Conservation (phyloP, 37 sponge, comb jelly and placozoan genomes). For the Haliclona indistincta region DNA sequence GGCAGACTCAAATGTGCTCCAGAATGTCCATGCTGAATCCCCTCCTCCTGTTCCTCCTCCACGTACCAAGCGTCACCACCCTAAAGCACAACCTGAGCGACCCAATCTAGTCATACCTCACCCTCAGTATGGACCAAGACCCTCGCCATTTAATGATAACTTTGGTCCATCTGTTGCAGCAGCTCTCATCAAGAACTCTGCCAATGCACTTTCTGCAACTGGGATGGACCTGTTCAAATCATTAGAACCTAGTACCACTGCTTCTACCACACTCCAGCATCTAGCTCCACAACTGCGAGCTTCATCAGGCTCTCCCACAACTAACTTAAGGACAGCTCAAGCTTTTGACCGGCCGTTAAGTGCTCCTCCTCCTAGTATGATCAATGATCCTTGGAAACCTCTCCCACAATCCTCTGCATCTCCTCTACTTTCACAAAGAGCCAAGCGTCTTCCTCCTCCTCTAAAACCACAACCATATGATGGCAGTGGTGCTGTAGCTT, state of each 20-base stretch:
- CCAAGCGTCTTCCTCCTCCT: neutral
- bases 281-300: too few relatives aligned
- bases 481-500: neutral
- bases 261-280: neutral
- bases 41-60: conserved; percentile 59
- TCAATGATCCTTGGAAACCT: conserved; percentile 9
- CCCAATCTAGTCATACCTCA: neutral
- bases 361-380: neutral
- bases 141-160: conserved; percentile 45
- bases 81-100: neutral
- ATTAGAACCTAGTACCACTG: neutral
- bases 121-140: neutral
- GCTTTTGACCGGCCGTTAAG: neutral
- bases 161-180: conserved; percentile 53
- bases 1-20: neutral
- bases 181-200: conserved; percentile 25
- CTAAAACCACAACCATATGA: conserved; percentile 1
- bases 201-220: neutral
- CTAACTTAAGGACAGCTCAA: neutral
- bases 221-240: conserved; percentile 23
- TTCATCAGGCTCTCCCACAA: neutral
- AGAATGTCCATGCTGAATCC: neutral
- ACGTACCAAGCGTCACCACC: conserved; percentile 16
- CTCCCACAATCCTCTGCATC: neutral
- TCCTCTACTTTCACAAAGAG: neutral